These are phyloP conservation scores for Sardina pilchardus DNA, from an alignment of 2,113 vertebrate species.

Conservation along the genomic window DNA sequence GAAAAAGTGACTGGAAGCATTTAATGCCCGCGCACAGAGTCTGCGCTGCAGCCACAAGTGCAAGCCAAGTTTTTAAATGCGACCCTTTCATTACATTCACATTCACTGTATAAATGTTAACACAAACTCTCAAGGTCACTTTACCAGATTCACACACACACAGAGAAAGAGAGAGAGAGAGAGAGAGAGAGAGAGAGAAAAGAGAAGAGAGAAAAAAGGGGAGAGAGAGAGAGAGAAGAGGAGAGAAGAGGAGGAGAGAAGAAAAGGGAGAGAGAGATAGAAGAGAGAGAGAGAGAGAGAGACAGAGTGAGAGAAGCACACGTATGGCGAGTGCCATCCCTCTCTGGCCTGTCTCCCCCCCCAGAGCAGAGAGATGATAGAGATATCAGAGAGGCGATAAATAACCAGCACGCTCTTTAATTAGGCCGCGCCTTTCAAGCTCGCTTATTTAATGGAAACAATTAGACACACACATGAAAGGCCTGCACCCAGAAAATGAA, in stretches of 20 bases:
- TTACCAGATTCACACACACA: not conserved
- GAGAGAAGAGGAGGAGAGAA: not conserved
- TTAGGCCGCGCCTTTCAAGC: slow-evolving; percentile 47
- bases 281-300: slow-evolving; percentile 23
- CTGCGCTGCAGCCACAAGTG: not conserved
- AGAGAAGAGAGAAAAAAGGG: not conserved
- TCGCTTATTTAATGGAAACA: slow-evolving; percentile 58
- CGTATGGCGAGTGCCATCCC: too few species aligned
- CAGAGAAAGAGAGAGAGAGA: too few species aligned
- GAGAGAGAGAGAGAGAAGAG: not conserved
- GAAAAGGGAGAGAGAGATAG: not conserved
- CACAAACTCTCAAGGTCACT: not conserved
- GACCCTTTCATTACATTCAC: not conserved
- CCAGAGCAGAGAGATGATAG: slow-evolving; percentile 44
- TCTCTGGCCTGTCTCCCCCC: not conserved
- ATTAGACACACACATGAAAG: slow-evolving; percentile 59
- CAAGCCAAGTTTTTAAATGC: not conserved
- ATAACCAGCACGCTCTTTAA: slow-evolving; percentile 61
- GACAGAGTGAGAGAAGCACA: slow-evolving; percentile 5
- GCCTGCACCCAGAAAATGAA: slow-evolving; percentile 51
- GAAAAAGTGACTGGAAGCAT: not conserved
- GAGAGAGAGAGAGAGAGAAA: slow-evolving; percentile 5
- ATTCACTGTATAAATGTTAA: not conserved
- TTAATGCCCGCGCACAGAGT: not conserved
- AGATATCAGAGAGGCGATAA: slow-evolving; percentile 55